Base-by-base conservation (phyloP, 1,140 invertebrate species). In the Hyles vespertilio region DNA sequence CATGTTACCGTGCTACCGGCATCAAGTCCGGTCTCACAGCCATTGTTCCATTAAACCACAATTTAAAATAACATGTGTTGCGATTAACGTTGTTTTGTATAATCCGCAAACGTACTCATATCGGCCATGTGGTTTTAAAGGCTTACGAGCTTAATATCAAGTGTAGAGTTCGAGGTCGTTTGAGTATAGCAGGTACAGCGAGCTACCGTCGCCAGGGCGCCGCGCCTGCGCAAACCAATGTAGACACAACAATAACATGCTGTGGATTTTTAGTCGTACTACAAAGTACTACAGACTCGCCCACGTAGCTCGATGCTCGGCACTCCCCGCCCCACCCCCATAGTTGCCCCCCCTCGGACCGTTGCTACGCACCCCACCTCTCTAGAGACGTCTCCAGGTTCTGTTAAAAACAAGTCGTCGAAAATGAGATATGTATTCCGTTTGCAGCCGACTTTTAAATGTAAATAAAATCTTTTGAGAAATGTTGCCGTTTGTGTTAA, bases 271-370 rank as follows among this genome's bases (percentile, higher is more conserved):
- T 74, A 72, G 62, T 67, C 79, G 79, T 88, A 88, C 83, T 87
- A 87, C 74, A 72, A 80, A 61, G 81, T 85, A 87, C 84, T 87
- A 87, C 84, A 87, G 84, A 87, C 84, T 81, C 84, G 84, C 84
- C 84, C 83, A 87, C 84, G 84, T 81, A 78, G 60, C 72, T 65
- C 58, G 69, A 60, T 57, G 62, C 56, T 22, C 22, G 22, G 22
- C 22, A 22, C 54, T 63, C 63, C 59, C 56, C 32, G 22, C 57
- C 55, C 49, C 44, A n/a, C 36, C 46, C 50, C 53, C 55, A 10
- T 69, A 59, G 48, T 40, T 57, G 51, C 66, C 68, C 58, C 52
- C 56, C 32, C 34, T 47, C 34, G n/a, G 47, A 40, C 67, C 69
- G 78, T 78, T 81, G 77, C 74, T 63, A 83, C 72, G 72, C 70